These are phyloP conservation scores for Poecile atricapillus DNA, from an alignment of 2,113 vertebrate genomes.

Conservation along the genomic window DNA sequence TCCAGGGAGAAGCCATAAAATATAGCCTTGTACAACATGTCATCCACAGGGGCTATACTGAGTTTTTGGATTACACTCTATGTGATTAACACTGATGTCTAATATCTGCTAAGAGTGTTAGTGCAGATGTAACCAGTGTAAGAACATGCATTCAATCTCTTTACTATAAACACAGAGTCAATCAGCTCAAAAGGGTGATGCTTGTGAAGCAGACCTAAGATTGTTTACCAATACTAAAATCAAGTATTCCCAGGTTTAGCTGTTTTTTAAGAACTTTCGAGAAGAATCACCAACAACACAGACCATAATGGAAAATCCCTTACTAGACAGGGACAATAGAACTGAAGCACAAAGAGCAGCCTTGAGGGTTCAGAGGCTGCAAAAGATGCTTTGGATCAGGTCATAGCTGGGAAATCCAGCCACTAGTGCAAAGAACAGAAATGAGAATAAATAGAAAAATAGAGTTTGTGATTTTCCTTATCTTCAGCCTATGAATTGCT, in stretches of 20 bases:
- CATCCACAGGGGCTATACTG: neutral
- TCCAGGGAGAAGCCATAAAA: constrained; percentile 16
- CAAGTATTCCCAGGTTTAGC: neutral
- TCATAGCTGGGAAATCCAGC: neutral
- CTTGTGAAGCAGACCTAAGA: neutral
- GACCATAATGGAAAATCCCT: neutral
- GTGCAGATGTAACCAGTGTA: neutral
- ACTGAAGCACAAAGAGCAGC: neutral
- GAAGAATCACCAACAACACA: neutral
- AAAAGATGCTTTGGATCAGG: neutral
- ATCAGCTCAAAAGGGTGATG: neutral
- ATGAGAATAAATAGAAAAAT: neutral
- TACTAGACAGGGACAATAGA: neutral
- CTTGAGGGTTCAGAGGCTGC: neutral
- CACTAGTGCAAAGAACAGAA: neutral
- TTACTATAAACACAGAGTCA: neutral
- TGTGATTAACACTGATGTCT: neutral
- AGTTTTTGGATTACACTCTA: neutral
- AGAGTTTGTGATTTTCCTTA: fast-evolving
- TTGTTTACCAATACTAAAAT: neutral
- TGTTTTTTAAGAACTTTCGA: neutral
- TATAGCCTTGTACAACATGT: neutral
- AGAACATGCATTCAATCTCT: neutral
- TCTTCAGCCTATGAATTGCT: neutral
- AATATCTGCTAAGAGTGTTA: neutral